A percentile compares a stretch with the other conserved stretches of the same genome.
Conservation (phyloP, 2,888 invertebrate species). For the Scotopteryx bipunctaria region DNA sequence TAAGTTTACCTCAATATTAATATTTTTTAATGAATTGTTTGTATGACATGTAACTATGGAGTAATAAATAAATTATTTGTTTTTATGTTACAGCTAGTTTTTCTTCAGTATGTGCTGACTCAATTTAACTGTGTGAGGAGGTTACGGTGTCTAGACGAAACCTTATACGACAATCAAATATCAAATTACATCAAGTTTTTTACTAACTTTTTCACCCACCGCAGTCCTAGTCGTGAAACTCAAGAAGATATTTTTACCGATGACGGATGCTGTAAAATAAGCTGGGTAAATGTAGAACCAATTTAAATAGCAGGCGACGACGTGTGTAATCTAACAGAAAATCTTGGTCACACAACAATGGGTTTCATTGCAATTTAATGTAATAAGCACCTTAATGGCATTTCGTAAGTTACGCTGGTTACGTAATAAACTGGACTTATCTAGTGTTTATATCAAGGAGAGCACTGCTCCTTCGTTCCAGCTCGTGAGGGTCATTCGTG, state of each 20-base stretch:
- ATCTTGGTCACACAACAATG: constrained; percentile 31
- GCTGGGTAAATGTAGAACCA: constrained; percentile 35
- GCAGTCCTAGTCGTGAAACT: constrained; percentile 67
- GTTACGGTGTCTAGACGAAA: constrained; percentile 71
- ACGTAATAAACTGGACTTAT: constrained; percentile 28
- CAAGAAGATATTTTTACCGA: constrained; percentile 68
- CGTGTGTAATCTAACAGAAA: constrained; percentile 37
- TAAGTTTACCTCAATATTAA: too few species aligned
- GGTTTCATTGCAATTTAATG: constrained; percentile 22
- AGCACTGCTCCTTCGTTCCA: constrained; percentile 45
- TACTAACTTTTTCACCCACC: constrained; percentile 60
- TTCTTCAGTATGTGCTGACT: constrained; percentile 12
- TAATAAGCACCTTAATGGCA: constrained; percentile 24
- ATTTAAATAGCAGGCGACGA: constrained; percentile 38
- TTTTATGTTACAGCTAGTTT: constrained; percentile 1
- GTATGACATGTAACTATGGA: too few species aligned
- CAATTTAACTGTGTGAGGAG: constrained; percentile 53
- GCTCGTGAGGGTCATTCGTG: constrained; percentile 45
- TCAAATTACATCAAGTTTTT: constrained; percentile 64
- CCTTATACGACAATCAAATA: constrained; percentile 62
- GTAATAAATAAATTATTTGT: too few species aligned
- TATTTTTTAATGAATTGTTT: too few species aligned
- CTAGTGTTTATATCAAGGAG: constrained; percentile 45
- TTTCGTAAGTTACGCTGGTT: constrained; percentile 18
- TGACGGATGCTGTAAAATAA: constrained; percentile 57